Evolutionary conservation across 2,888 invertebrate genomes (phyloP), one percentile per base, ranked within the genome.

Genomic region (Falcaria lacertinaria): DNA sequence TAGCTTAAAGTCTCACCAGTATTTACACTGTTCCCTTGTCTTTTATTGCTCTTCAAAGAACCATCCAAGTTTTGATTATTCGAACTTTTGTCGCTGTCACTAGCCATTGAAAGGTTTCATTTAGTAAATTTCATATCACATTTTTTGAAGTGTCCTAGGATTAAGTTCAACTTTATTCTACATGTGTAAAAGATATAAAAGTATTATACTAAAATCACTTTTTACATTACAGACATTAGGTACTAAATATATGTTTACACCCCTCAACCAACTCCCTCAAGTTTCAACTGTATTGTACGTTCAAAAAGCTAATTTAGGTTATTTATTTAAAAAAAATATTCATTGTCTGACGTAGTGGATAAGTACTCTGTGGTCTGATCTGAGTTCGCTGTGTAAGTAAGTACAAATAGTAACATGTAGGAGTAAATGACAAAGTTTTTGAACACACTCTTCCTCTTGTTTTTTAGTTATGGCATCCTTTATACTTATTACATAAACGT

Each of bases 61-160:
- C 82, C 84, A 65, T 86, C 82, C 57, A 82, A 84, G 72, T 82
- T 86, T 56, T 77, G 80, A 82, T 78, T 82, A 78, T 73, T 78
- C 58, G 76, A 85, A 87, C 76, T 80, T 84, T 85, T 87, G 64
- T 86, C 85, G 80, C 75, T 85, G 81, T 89, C 89, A 89, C 85
- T 88, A 78, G 88, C 88, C 88, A 89, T 89, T 81, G 86, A 83
- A 85, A 78, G 64, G 66, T 72, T 67, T 66, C 59, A 58, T 54
- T 40, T 39, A 38, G 44, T n/a, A 54, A 49, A 45, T 43, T 39
- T 50, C 46, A 15, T 50, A 57, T 52, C 57, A 68, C 60, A 59
- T 54, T 53, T 42, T 49, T 39, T 44, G 35, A 48, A 16, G 19
- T 19, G n/a, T 36, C 17, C 41, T 42, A 28, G 28, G 39, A 46